These are phyloP conservation scores for Halictus rubicundus DNA, from an alignment of 1,140 invertebrate genomes.

Conservation along the genomic window DNA sequence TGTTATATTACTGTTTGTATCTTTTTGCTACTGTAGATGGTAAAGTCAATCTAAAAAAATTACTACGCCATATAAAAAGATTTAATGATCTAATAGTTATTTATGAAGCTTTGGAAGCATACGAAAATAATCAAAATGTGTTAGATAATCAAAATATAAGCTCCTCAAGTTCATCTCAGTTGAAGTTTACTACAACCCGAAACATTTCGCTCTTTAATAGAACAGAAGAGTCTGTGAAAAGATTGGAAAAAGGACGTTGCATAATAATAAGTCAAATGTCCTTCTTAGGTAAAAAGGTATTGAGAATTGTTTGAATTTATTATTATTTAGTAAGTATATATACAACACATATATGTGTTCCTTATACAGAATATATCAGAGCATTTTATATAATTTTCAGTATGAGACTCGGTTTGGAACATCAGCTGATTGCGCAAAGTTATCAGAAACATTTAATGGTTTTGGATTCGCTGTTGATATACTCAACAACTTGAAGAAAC, in stretches of 20 bases:
- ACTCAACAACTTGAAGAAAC: slow-evolving; percentile 34
- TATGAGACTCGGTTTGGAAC: slow-evolving; percentile 57
- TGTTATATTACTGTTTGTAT: not conserved
- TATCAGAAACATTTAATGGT: slow-evolving; percentile 55
- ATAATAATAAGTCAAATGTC: slow-evolving; percentile 65
- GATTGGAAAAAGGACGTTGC: slow-evolving; percentile 58
- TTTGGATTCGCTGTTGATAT: slow-evolving; percentile 53
- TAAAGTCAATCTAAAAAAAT: slow-evolving; percentile 34
- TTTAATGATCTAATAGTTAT: slow-evolving; percentile 45
- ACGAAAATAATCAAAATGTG: slow-evolving; percentile 22
- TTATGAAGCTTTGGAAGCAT: slow-evolving; percentile 37
- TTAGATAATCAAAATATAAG: slow-evolving; percentile 23
- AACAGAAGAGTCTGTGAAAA: not conserved
- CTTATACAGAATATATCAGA: not conserved
- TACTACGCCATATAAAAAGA: slow-evolving; percentile 52
- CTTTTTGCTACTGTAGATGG: slow-evolving; percentile 35
- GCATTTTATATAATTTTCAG: slow-evolving; percentile 27
- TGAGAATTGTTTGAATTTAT: not conserved
- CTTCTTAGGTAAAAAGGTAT: slow-evolving; percentile 43
- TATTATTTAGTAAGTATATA: slow-evolving; percentile 14
- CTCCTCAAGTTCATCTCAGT: not conserved
- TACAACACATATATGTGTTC: not conserved
- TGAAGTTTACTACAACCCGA: not conserved
- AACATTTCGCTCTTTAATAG: too few relatives aligned
- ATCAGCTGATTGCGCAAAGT: slow-evolving; percentile 29